Conservation (phyloP, 2,888 invertebrate genomes). For the Drosophila gaucha region DNA sequence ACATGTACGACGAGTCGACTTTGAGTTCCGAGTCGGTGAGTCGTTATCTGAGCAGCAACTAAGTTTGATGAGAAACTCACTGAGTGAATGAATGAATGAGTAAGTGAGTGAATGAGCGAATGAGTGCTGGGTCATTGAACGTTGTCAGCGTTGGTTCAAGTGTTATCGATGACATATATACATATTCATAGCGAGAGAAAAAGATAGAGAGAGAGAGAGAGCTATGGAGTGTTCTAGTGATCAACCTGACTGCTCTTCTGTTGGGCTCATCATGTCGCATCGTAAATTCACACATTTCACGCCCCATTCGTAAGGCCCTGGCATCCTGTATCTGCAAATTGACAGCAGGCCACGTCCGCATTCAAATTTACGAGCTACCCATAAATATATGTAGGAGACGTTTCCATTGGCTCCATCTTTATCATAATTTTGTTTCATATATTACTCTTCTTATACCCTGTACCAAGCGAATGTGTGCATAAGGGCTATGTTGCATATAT, state of each 20-base stretch:
- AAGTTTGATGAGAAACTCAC: constrained; percentile 34
- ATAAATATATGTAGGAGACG: constrained; percentile 56
- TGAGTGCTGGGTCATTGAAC: constrained; percentile 68
- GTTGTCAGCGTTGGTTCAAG: constrained; percentile 49
- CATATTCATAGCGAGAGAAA: constrained; percentile 3
- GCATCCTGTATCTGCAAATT: constrained; percentile 69
- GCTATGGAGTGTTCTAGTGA: constrained; percentile 11
- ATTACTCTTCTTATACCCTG: constrained; percentile 9
- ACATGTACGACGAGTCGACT: constrained; percentile 23
- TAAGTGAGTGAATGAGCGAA: constrained; percentile 7
- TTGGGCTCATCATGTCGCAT: constrained; percentile 42
- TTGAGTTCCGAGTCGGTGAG: constrained; percentile 13
- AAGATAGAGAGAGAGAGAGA: neutral
- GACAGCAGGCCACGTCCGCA: constrained; percentile 68
- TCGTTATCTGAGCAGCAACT: constrained; percentile 37
- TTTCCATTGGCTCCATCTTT: constrained; percentile 25
- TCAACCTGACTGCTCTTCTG: constrained; percentile 50
- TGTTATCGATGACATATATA: constrained; percentile 38
- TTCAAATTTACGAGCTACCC: constrained; percentile 65
- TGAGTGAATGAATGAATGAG: constrained; percentile 26
- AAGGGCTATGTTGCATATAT: neutral
- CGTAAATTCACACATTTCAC: constrained; percentile 73
- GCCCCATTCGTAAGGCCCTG: constrained; percentile 55
- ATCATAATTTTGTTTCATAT: constrained; percentile 53
- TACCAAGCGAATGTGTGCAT: neutral